A percentile compares a stretch with the other conserved stretches of the same genome.
Evolutionary conservation across 2,797 vertebrate genomes (phyloP).

Genomic region (Australoheros facetus): DNA sequence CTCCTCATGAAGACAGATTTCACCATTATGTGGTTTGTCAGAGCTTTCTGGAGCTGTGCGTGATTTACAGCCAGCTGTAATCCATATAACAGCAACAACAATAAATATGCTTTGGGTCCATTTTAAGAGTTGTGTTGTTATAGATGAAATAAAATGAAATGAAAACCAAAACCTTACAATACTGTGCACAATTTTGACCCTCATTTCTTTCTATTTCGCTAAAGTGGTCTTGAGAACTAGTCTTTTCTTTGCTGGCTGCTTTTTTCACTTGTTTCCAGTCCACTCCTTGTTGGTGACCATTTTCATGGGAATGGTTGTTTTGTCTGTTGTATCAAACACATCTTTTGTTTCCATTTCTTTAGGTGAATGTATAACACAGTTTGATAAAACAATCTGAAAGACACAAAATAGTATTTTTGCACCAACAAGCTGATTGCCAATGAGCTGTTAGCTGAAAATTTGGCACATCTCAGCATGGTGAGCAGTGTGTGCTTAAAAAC

Average conservation of each 20-base stretch:
- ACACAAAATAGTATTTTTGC: no score
- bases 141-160: neutral
- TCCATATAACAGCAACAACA: neutral
- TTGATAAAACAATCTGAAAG: no score
- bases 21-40: constrained; percentile 14
- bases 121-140: neutral
- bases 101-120: neutral
- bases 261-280: neutral
- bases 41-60: neutral
- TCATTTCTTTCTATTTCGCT: neutral
- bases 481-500: no score
- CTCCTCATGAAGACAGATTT: constrained; percentile 11
- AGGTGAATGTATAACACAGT: no score
- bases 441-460: no score
- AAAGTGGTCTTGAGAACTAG: neutral
- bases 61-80: neutral
- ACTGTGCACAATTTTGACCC: no score
- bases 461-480: no score
- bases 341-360: no score
- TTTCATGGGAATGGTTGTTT: no score
- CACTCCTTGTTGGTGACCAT: neutral
- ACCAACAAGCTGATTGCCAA: no score
- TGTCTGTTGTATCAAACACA: no score
- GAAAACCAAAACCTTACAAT: neutral
- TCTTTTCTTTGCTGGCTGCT: neutral